phyloP scores from a whole-genome alignment of 2,113 vertebrate genomes.

The Pipa parva region DNA sequence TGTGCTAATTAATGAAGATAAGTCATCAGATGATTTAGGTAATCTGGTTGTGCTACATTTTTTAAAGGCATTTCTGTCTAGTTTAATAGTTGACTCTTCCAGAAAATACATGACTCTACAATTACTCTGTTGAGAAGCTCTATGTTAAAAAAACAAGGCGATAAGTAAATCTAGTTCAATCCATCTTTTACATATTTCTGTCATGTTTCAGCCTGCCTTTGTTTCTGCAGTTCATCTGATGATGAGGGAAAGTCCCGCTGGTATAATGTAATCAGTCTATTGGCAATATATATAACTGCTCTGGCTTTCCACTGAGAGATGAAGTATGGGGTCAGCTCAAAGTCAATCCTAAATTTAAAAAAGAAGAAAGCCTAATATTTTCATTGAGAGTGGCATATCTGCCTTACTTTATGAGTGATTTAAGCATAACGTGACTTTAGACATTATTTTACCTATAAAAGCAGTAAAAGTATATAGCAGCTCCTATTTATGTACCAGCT shows the following conservation, averaged over 20 bases:
- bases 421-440: constrained; percentile 53
- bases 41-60: neutral
- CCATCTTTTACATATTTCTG: constrained; percentile 55
- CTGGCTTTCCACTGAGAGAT: constrained; percentile 51
- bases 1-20: too few relatives aligned
- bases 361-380: constrained; percentile 56
- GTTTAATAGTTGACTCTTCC: constrained; percentile 46
- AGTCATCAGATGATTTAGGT: too few relatives aligned
- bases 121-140: constrained; percentile 42
- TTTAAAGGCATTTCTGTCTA: constrained; percentile 17
- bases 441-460: constrained; percentile 50
- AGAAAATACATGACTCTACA: constrained; percentile 48
- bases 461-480: constrained; percentile 25
- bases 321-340: constrained; percentile 57
- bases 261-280: constrained; percentile 55
- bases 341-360: constrained; percentile 65
- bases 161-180: constrained; percentile 55
- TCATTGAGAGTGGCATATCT: constrained; percentile 50
- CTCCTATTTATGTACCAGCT: constrained; percentile 37
- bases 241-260: constrained; percentile 55
- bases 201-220: constrained; percentile 50
- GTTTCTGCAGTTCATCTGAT: constrained; percentile 55
- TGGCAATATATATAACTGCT: constrained; percentile 62
- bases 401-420: constrained; percentile 55
- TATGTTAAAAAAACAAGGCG: constrained; percentile 45